Conservation (phyloP, 30 jellyfish, hydroid and myxozoan species). For the Aurelia aurita complex sp. Pacific region DNA sequence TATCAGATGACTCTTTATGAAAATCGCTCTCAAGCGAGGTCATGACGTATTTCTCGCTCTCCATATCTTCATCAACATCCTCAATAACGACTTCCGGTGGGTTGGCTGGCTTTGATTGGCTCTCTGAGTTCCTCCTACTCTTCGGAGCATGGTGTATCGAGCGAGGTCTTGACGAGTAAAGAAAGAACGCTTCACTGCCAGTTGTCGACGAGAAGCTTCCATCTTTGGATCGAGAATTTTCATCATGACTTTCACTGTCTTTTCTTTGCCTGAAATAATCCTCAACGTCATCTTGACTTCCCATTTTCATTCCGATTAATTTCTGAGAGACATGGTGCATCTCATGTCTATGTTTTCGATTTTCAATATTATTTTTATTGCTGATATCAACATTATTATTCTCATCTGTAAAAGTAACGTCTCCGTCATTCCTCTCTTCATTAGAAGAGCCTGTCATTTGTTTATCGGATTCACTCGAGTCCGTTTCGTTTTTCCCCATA, state of each 20-base stretch:
- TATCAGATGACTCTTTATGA: slow-evolving; percentile 70
- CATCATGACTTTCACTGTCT: slow-evolving; percentile 70
- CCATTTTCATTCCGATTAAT: slow-evolving; percentile 59
- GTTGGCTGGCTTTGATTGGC: background rate
- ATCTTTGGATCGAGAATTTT: slow-evolving; percentile 42
- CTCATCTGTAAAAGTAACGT: slow-evolving; percentile 5
- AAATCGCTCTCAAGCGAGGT: slow-evolving; percentile 69
- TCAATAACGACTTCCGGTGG: slow-evolving; percentile 20
- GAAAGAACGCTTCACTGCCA: slow-evolving; percentile 76
- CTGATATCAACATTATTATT: slow-evolving; percentile 7
- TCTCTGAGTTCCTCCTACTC: slow-evolving; percentile 29
- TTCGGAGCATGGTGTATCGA: slow-evolving; percentile 30
- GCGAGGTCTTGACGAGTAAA: slow-evolving; percentile 84
- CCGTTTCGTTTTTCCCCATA: background rate
- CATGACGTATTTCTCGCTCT: background rate
- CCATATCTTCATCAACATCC: background rate
- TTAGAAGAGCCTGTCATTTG: background rate
- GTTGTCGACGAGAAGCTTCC: slow-evolving; percentile 80
- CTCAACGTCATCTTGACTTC: slow-evolving; percentile 71
- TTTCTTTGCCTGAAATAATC: slow-evolving; percentile 63
- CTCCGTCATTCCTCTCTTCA: background rate
- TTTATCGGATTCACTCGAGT: background rate
- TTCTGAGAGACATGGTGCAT: slow-evolving; percentile 25
- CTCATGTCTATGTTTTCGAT: background rate
- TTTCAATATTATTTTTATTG: background rate